phyloP scores from a whole-genome alignment of 1,140 invertebrate species.

The Drosophila nigromelanica region DNA sequence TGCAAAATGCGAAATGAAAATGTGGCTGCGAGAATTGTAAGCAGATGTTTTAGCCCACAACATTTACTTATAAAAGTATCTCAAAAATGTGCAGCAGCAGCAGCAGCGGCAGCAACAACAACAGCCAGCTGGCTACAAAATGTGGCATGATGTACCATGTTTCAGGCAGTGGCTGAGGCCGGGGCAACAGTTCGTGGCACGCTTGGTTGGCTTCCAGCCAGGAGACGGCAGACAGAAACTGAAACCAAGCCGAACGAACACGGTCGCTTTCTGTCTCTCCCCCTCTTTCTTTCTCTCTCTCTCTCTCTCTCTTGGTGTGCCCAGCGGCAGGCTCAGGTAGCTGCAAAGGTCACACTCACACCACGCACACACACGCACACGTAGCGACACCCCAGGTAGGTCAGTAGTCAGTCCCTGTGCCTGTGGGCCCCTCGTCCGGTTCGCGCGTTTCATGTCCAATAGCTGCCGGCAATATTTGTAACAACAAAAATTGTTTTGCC shows the following conservation, averaged over 20 bases:
- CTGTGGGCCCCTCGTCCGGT: neutral
- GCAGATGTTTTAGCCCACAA: conserved; percentile 54
- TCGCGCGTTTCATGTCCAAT: conserved; percentile 33
- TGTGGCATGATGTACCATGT: conserved; percentile 41
- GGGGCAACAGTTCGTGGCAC: conserved; percentile 36
- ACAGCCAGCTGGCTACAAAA: conserved; percentile 27
- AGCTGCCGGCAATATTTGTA: conserved; percentile 45
- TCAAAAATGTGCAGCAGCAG: conserved; percentile 17
- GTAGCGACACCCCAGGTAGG: conserved; percentile 24
- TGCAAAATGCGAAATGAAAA: conserved; percentile 54
- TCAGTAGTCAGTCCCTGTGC: conserved; percentile 10
- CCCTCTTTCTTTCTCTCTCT: conserved; percentile 1
- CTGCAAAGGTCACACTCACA: conserved; percentile 43
- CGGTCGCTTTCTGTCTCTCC: neutral
- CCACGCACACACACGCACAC: conserved; percentile 7
- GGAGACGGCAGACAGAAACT: conserved; percentile 6
- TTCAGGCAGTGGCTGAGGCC: neutral
- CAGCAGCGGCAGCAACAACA: conserved; percentile 27
- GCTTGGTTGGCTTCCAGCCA: conserved; percentile 37
- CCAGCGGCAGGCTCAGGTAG: conserved; percentile 43
- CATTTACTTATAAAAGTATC: conserved; percentile 41
- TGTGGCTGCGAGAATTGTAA: conserved; percentile 35
- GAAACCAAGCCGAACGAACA: conserved; percentile 6
- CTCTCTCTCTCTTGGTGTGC: neutral
- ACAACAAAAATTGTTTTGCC: conserved; percentile 25